Conservation (phyloP, 2,888 invertebrate genomes). For the Tigriopus californicus region DNA sequence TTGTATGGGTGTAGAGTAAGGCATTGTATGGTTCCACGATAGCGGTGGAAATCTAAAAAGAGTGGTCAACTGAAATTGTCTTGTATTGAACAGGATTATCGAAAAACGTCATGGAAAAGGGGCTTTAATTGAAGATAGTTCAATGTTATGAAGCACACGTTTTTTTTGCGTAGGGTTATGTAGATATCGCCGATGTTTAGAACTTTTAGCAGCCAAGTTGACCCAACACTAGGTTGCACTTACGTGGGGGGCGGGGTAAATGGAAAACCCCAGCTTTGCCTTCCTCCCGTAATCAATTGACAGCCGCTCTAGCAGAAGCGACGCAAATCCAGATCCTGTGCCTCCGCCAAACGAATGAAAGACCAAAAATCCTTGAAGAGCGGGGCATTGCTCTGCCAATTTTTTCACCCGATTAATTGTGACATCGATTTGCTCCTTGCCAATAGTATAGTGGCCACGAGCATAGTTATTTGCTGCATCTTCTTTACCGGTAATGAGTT, state of each 20-base stretch:
- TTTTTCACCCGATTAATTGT: constrained; percentile 32
- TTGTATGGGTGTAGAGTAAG: constrained; percentile 30
- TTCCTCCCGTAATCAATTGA: constrained; percentile 36
- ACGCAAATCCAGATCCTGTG: constrained; percentile 35
- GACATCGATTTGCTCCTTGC: constrained; percentile 35
- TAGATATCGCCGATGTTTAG: too few relatives aligned
- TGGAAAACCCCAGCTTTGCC: constrained; percentile 28
- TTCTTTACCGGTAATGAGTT: constrained; percentile 77
- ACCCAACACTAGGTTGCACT: not conserved
- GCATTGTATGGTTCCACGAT: constrained; percentile 32
- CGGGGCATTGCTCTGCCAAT: constrained; percentile 32
- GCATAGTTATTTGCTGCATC: constrained; percentile 73
- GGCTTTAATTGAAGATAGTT: too few relatives aligned
- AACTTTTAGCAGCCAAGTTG: too few relatives aligned
- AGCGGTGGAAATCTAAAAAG: constrained; percentile 29
- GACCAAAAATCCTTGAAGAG: constrained; percentile 34
- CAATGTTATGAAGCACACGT: too few relatives aligned
- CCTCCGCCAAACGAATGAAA: constrained; percentile 36
- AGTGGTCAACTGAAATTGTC: not conserved
- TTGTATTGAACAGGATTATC: not conserved
- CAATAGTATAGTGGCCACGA: constrained; percentile 57
- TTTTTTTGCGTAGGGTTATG: too few relatives aligned
- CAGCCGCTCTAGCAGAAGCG: constrained; percentile 35
- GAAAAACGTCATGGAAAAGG: too few relatives aligned
- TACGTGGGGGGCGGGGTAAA: constrained; percentile 21